Evolutionary conservation across 1,140 invertebrate genomes (phyloP).

Genomic region (Pararge aegeria): DNA sequence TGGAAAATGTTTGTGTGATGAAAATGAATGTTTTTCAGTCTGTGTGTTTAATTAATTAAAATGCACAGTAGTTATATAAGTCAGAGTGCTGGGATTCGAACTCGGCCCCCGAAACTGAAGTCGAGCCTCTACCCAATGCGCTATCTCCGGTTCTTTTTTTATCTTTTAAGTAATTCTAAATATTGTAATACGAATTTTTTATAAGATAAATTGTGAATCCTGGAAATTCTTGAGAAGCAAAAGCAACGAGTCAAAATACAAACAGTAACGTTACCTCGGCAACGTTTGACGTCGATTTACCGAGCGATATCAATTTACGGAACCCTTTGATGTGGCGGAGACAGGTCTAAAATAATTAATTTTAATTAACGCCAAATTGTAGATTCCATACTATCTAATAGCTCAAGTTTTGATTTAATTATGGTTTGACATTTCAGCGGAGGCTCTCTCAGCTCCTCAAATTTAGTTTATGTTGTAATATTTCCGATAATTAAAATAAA

Average conservation of each 20-base stretch:
- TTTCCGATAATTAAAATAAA: neutral
- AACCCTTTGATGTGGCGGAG: constrained; percentile 39
- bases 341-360: constrained; percentile 40
- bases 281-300: constrained; percentile 34
- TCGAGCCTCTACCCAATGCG: no score
- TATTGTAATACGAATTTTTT: no score
- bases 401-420: constrained; percentile 25
- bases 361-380: constrained; percentile 38
- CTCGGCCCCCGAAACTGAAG: no score
- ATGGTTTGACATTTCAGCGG: constrained; percentile 1
- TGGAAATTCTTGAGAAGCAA: neutral
- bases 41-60: no score
- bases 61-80: no score
- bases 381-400: constrained; percentile 20
- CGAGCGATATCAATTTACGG: constrained; percentile 37
- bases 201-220: no score
- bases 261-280: constrained; percentile 14
- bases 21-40: no score
- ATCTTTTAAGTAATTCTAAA: no score
- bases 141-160: no score
- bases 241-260: neutral
- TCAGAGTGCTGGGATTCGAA: no score
- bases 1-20: no score
- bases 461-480: neutral
- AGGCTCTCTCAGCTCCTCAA: neutral